Percentiles rank a stretch among this genome's conserved stretches.
phyloP scores from a whole-genome alignment of 2,888 invertebrate genomes.

The Thymelicus lineola region DNA sequence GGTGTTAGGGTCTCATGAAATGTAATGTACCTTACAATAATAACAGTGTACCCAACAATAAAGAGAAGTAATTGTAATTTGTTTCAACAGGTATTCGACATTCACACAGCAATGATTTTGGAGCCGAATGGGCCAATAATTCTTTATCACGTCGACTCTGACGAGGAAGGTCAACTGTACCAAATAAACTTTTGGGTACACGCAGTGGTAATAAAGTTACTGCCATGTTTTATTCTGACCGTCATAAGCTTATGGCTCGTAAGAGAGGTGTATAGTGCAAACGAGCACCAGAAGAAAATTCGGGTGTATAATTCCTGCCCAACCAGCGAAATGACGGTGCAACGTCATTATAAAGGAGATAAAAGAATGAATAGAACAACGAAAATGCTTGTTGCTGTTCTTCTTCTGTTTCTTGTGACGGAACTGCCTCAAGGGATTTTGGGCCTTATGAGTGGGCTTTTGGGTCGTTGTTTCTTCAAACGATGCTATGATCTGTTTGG shows the following conservation, averaged over 20 bases:
- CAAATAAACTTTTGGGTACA: conserved; percentile 93
- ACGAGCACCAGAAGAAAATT: conserved; percentile 88
- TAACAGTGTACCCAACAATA: background rate
- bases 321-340: conserved; percentile 66
- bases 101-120: conserved; percentile 78
- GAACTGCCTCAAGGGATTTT: conserved; percentile 94
- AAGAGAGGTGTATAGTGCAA: conserved; percentile 88
- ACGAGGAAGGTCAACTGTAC: conserved; percentile 86
- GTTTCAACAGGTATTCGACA: conserved; percentile 70
- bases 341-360: conserved; percentile 74
- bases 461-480: conserved; percentile 89
- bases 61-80: background rate
- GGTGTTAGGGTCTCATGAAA: conserved; percentile 18
- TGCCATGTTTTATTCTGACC: conserved; percentile 92
- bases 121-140: conserved; percentile 80
- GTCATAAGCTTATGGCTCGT: conserved; percentile 89
- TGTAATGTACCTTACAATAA: conserved; percentile 1
- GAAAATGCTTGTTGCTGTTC: conserved; percentile 94
- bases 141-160: conserved; percentile 81
- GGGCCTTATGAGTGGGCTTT: conserved; percentile 69
- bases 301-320: conserved; percentile 77
- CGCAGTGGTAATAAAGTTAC: conserved; percentile 91
- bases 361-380: conserved; percentile 91
- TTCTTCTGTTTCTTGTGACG: conserved; percentile 93
- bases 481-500: conserved; percentile 93